Percentiles rank a stretch among this genome's conserved stretches.
Evolutionary conservation across 2,113 vertebrate genomes (phyloP).

Genomic region (Furnarius figulus): DNA sequence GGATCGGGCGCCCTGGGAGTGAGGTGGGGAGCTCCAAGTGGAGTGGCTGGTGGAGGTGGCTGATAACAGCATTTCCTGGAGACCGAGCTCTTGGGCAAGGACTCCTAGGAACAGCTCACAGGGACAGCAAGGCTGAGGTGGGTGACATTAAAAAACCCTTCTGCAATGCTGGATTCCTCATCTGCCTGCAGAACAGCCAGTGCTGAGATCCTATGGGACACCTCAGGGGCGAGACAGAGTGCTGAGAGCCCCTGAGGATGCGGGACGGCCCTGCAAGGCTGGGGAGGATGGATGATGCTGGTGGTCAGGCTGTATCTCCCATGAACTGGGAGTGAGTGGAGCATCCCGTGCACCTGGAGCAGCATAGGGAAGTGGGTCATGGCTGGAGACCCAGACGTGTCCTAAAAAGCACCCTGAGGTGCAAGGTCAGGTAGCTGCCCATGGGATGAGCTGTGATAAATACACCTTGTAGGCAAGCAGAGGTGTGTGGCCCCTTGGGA

Average conservation of each 20-base stretch:
- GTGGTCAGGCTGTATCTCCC: not conserved
- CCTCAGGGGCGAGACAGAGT: not conserved
- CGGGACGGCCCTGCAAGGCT: fast-evolving
- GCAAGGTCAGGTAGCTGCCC: not conserved
- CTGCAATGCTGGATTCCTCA: not conserved
- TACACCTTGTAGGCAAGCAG: fast-evolving
- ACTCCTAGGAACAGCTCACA: not conserved
- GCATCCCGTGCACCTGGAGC: not conserved
- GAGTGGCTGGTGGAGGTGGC: not conserved
- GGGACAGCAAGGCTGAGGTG: fast-evolving
- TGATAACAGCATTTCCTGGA: constrained; percentile 24
- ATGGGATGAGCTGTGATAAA: fast-evolving
- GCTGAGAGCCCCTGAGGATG: not conserved
- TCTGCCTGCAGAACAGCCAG: not conserved
- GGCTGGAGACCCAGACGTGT: not conserved
- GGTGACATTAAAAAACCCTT: not conserved
- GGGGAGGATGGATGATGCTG: not conserved
- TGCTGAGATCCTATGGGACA: not conserved
- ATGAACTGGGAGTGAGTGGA: fast-evolving
- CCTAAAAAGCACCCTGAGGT: not conserved
- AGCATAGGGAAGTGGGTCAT: not conserved
- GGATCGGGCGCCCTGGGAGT: fast-evolving
- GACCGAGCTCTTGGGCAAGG: not conserved
- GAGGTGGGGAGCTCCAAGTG: not conserved
- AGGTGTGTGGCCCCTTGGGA: too few species aligned